Evolutionary conservation across 2,888 invertebrate genomes (phyloP), one percentile per base, ranked within the genome.

Genomic region (Drosophila robusta): DNA sequence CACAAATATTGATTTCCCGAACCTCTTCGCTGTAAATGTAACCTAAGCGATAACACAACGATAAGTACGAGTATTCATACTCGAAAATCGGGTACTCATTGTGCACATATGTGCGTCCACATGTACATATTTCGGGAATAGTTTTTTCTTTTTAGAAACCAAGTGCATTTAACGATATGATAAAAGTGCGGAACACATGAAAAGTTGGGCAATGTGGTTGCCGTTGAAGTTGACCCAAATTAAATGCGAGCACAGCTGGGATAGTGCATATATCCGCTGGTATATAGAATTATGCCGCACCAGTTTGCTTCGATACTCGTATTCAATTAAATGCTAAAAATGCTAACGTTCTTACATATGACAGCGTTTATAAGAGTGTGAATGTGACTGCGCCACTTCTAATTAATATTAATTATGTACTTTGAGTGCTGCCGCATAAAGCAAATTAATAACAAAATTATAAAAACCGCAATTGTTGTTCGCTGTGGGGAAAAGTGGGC

Each of bases 81-180:
- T 26, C 41, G 22, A 45, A 46, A 51, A 47, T 60, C 12, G 57
- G 39, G 50, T 63, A 63, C 76, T 62, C 61, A 36, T 41, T 61
- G 55, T 52, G 51, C 52, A 58, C 55, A 52, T 54, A 38, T 46
- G 45, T 50, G 24, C 24, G 7, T 57, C 9, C 18, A 29, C 11
- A 16, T 36, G 11, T 36, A n/a, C 26, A 16, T 36, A 52, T 52
- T 52, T 57, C 22, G 26, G 9, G 16, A 54, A 70, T 64, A 51
- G 58, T 55, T 60, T 47, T 50, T 42, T 11, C 18, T 22, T 44
- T 26, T 51, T 41, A 64, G 52, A 45, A 66, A 64, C 73, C 86
- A 88, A 82, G 83, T 86, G 88, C 86, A 82, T 86, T 86, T 75
- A 79, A 88, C 65, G 83, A 78, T 78, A 82, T 87, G 88, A 88